These are phyloP conservation scores for Myathropa florea DNA, from an alignment of 2,888 invertebrate genomes.

Conservation along the genomic window DNA sequence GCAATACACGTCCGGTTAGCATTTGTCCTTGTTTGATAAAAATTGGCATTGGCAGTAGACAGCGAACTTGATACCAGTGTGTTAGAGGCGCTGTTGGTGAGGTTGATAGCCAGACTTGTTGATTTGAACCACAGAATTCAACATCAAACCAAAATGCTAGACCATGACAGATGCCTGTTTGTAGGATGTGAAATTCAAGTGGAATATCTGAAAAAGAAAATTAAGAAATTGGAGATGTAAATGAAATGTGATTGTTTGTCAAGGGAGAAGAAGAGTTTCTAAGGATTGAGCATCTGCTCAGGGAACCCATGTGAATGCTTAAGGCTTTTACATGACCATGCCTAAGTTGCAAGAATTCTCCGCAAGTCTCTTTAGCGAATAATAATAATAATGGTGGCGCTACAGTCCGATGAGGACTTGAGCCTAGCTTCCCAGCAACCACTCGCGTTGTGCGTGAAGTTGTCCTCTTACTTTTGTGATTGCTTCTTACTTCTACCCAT, in stretches of 20 bases:
- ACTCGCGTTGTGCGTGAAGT: no score
- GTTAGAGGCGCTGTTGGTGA: constrained; percentile 98
- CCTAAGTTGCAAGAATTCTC: no score
- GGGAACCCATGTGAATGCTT: no score
- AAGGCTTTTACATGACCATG: no score
- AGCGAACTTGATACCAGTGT: constrained; percentile 99
- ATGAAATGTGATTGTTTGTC: neutral
- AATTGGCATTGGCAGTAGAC: constrained; percentile 95
- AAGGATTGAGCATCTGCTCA: neutral
- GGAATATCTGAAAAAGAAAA: constrained; percentile 87
- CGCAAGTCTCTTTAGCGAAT: no score
- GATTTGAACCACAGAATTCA: constrained; percentile 93
- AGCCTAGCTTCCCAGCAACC: no score
- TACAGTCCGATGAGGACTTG: no score
- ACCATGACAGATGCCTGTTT: constrained; percentile 97
- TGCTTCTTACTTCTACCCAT: no score
- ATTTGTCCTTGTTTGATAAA: constrained; percentile 97
- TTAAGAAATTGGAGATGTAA: neutral
- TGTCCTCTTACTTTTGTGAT: no score
- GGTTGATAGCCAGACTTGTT: constrained; percentile 98
- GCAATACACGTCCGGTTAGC: constrained; percentile 91
- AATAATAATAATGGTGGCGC: no score
- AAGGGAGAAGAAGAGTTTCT: neutral
- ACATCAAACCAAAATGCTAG: constrained; percentile 99
- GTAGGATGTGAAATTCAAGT: constrained; percentile 93